Evolutionary conservation across 2,888 invertebrate genomes (phyloP).

Genomic region (Dione juno): DNA sequence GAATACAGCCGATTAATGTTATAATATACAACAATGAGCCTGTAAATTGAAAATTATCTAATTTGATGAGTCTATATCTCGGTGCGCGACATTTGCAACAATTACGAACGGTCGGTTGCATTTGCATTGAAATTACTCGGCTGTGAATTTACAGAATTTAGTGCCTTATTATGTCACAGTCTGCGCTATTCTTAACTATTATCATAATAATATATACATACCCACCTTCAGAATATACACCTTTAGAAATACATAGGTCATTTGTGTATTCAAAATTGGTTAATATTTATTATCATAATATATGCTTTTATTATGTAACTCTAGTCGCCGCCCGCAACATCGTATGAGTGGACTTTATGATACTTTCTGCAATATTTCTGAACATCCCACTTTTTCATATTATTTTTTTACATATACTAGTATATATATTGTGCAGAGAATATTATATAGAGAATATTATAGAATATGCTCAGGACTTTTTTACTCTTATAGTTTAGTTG

Average conservation of each 20-base stretch:
- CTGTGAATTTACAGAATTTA: constrained; percentile 30
- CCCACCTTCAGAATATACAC: not conserved
- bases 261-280: too few relatives aligned
- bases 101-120: constrained; percentile 18
- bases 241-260: not conserved
- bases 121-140: constrained; percentile 28
- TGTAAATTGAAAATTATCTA: constrained; percentile 24
- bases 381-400: too few relatives aligned
- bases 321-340: too few relatives aligned
- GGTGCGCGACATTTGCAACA: constrained; percentile 24
- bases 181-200: constrained; percentile 6
- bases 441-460: too few relatives aligned
- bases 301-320: too few relatives aligned
- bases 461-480: too few relatives aligned
- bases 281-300: too few relatives aligned
- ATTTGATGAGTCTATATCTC: constrained; percentile 15
- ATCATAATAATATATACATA: constrained; percentile 8
- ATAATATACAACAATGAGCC: constrained; percentile 5
- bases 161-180: constrained; percentile 23
- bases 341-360: too few relatives aligned
- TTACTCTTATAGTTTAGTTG: too few relatives aligned
- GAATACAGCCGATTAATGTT: not conserved
- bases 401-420: too few relatives aligned
- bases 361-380: too few relatives aligned
- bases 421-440: too few relatives aligned